phyloP scores from a whole-genome alignment of 2,113 vertebrate species.

The Sialia sialis region DNA sequence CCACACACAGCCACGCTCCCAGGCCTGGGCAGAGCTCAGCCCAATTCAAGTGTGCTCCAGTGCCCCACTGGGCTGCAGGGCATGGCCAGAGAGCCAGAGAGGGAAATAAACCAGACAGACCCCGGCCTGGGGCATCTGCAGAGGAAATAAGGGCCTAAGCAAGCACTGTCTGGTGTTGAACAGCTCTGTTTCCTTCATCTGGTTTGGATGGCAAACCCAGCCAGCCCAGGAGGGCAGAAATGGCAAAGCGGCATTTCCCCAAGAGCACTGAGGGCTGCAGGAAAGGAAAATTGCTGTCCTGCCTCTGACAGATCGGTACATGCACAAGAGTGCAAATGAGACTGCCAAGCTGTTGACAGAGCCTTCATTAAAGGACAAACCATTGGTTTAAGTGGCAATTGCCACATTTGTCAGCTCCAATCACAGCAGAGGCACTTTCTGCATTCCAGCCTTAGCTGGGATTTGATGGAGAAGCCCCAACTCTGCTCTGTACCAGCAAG shows the following conservation, averaged over 20 bases:
- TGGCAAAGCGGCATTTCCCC: background rate
- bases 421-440: background rate
- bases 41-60: fast-evolving
- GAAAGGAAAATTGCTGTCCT: background rate
- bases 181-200: background rate
- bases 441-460: background rate
- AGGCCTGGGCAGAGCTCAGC: background rate
- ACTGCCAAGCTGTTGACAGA: background rate
- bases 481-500: background rate
- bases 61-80: background rate
- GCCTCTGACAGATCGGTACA: background rate
- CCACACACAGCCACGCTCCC: fast-evolving
- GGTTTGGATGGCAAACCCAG: background rate
- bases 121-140: background rate
- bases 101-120: background rate
- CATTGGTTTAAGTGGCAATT: background rate
- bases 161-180: background rate
- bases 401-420: background rate
- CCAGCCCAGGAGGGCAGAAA: background rate
- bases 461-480: background rate
- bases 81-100: background rate
- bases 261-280: background rate
- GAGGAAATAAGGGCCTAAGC: background rate
- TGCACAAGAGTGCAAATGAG: background rate
- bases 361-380: background rate